phyloP scores from a whole-genome alignment of 2,797 vertebrate species.

The Tapera naevia region DNA sequence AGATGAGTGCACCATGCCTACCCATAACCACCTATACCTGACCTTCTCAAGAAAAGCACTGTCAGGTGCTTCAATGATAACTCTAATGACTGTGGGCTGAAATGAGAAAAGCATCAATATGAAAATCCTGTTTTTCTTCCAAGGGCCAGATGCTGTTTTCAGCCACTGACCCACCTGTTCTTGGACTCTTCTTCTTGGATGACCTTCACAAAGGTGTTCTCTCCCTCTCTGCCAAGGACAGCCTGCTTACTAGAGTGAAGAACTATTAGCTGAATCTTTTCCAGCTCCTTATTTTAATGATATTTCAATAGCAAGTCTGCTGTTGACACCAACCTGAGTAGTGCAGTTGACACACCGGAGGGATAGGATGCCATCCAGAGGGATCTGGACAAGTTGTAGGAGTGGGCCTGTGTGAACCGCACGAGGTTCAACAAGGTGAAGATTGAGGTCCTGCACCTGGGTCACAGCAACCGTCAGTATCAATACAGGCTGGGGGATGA shows the following conservation, averaged over 20 bases:
- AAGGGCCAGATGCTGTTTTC: neutral
- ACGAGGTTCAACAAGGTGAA: too few species aligned
- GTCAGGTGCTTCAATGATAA: neutral
- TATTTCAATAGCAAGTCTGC: too few species aligned
- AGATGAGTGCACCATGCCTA: neutral
- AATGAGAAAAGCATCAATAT: neutral
- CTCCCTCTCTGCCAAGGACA: neutral
- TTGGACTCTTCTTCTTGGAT: neutral
- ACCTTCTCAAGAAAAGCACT: neutral
- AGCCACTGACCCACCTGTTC: neutral
- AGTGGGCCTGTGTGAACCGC: too few species aligned
- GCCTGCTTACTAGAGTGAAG: neutral
- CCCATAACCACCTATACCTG: neutral
- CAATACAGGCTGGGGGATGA: too few species aligned
- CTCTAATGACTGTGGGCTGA: neutral
- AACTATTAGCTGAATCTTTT: neutral
- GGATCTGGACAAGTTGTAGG: too few species aligned
- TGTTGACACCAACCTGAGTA: too few species aligned
- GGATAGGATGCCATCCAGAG: too few species aligned
- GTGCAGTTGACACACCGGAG: too few species aligned
- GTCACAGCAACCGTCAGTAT: too few species aligned
- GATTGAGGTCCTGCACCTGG: too few species aligned
- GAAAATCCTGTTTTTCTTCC: neutral
- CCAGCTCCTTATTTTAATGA: neutral
- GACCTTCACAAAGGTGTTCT: neutral